Base-by-base conservation (phyloP, 2,888 invertebrate species). In the Pandemis corylana region DNA sequence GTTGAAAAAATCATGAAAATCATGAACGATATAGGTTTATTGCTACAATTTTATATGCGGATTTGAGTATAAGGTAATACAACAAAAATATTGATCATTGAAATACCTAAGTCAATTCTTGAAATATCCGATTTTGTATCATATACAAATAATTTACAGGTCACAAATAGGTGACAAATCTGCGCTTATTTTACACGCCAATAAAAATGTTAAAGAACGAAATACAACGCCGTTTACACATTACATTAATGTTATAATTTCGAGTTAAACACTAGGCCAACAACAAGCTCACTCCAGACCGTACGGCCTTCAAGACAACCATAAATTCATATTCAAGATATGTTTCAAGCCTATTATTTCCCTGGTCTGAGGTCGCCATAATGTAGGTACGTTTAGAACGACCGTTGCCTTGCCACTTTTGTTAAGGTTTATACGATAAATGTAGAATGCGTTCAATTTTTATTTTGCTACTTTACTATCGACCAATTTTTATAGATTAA, bases 261-360 rank as follows among this genome's bases (percentile, higher is more conserved):
- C 62, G 70, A 75, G 62, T 66, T 70, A 70, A 66, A 65, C n/a
- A 51, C 65, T 51, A 73, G 20, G 61, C 36, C 65, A 66, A 61
- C 59, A 61, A 44, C 42, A 62, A 53, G 13, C 65, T 28, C 67
- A 51, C n/a, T 68, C 67, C 28, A 36, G 15, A 53, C 7, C 61
- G 20, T 15, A 53, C 66, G 65, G 42, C 66, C 56, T 44, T 56
- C 28, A 28, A 64, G 64, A 36, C 53, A 63, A 36, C 62, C 63
- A 64, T 65, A 69, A 68, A 68, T 74, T 65, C 73, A 69, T 68
- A 65, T 69, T 68, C 51, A 69, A 69, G 69, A 74, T 74, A 74
- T 74, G 69, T 69, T 74, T 69, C 28, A 56, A 68, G 63, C 20
- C 42, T 56, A 46, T 46, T 20, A 41, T 46, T 46, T 49, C 49